These are phyloP conservation scores for Eristalis pertinax DNA, from an alignment of 2,888 invertebrate genomes.

Conservation along the genomic window DNA sequence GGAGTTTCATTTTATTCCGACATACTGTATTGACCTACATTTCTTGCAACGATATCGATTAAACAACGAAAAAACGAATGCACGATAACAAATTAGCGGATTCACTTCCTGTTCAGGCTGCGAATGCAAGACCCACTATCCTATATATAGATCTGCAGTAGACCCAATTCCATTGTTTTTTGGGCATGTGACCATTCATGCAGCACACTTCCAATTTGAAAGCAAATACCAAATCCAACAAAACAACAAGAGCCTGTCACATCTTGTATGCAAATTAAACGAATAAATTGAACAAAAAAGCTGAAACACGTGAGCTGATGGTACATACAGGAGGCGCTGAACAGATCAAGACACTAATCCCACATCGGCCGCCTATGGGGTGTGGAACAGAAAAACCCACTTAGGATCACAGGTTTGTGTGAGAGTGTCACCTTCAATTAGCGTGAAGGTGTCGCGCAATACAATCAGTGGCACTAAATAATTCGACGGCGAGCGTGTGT, in stretches of 20 bases:
- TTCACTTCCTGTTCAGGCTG: constrained; percentile 63
- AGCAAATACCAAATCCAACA: constrained; percentile 31
- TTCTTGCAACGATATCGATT: constrained; percentile 41
- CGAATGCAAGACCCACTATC: constrained; percentile 13
- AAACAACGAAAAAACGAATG: constrained; percentile 48
- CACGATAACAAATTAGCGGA: constrained; percentile 66
- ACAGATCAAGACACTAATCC: constrained; percentile 42
- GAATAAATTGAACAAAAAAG: background rate
- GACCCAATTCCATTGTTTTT: constrained; percentile 65
- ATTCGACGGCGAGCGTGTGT: constrained; percentile 42
- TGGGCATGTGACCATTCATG: constrained; percentile 51
- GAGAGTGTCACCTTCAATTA: constrained; percentile 56
- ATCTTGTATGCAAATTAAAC: constrained; percentile 35
- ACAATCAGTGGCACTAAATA: constrained; percentile 44
- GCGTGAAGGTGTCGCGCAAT: constrained; percentile 35
- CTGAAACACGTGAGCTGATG: background rate
- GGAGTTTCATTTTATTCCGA: background rate
- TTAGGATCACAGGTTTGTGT: constrained; percentile 12
- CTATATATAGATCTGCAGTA: constrained; percentile 51
- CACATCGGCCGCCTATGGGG: background rate
- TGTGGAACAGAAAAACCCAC: constrained; percentile 14
- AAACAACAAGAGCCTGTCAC: constrained; percentile 6
- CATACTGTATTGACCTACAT: constrained; percentile 47
- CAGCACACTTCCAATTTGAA: constrained; percentile 53
- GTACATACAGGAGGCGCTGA: background rate